Conservation (phyloP, 2,888 invertebrate genomes). For the Proisotoma minuta region DNA sequence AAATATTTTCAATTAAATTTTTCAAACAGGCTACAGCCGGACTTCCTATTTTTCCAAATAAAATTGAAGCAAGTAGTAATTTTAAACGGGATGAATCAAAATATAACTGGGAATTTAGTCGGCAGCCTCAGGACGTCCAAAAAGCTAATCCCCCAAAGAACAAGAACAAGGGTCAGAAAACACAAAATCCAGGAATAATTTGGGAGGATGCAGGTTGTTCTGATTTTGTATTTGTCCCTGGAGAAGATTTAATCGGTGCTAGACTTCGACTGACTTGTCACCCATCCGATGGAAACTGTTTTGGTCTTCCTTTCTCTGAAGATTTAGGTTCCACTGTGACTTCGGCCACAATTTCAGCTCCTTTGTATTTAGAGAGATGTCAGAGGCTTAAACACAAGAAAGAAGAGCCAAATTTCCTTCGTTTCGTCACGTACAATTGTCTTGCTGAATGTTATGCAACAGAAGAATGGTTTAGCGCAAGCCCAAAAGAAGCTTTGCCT, state of each 20-base stretch:
- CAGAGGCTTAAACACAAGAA: constrained; percentile 10
- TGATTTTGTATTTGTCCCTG: constrained; percentile 23
- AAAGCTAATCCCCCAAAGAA: constrained; percentile 8
- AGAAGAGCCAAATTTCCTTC: constrained; percentile 53
- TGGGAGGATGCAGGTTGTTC: constrained; percentile 17
- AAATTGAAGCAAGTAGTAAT: constrained; percentile 39
- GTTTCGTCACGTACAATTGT: constrained; percentile 83
- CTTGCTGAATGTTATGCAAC: constrained; percentile 88
- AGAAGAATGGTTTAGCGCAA: constrained; percentile 69
- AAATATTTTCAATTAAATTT: constrained; percentile 29
- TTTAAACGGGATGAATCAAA: constrained; percentile 26
- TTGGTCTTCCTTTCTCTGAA: constrained; percentile 33
- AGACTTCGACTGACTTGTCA: constrained; percentile 32
- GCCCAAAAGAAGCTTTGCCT: constrained; percentile 71
- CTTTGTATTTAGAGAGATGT: constrained; percentile 34
- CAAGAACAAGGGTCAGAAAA: constrained; percentile 12
- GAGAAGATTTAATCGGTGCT: constrained; percentile 18
- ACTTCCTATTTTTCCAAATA: constrained; percentile 39
- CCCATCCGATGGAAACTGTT: constrained; percentile 36
- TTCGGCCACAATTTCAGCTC: constrained; percentile 16
- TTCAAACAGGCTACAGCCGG: constrained; percentile 21
- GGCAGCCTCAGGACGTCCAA: constrained; percentile 10
- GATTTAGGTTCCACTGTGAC: constrained; percentile 21
- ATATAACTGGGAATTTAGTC: constrained; percentile 39
- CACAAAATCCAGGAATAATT: neutral